Conservation (phyloP, 2,888 invertebrate species). For the Pherbina coryleti region DNA sequence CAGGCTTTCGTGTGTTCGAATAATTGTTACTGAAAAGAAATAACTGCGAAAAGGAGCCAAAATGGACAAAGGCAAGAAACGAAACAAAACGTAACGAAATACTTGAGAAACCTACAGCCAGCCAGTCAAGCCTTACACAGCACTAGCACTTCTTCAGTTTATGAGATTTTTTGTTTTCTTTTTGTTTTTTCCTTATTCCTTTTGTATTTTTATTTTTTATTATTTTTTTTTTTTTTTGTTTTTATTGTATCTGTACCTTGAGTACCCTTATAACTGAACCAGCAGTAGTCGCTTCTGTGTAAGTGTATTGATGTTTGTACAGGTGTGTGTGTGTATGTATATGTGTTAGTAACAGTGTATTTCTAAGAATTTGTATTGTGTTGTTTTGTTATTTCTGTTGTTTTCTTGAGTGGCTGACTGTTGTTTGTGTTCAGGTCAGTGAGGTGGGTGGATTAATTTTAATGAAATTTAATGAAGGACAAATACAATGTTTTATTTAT, state of each 20-base stretch:
- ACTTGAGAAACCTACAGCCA: not conserved
- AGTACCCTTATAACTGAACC: not conserved
- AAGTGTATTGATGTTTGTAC: constrained; percentile 17
- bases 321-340: constrained; percentile 15
- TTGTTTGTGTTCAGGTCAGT: not conserved
- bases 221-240: not conserved
- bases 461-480: constrained; percentile 54
- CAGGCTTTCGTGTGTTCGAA: not conserved
- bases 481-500: constrained; percentile 52
- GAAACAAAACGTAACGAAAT: not conserved
- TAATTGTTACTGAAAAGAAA: not conserved
- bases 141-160: not conserved
- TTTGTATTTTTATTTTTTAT: not conserved
- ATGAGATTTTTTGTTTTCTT: not conserved
- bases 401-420: not conserved
- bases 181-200: not conserved
- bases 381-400: not conserved
- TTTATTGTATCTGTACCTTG: not conserved
- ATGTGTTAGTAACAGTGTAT: constrained; percentile 24
- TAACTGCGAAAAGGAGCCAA: not conserved
- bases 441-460: constrained; percentile 50
- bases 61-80: not conserved
- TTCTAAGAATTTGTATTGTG: constrained; percentile 41
- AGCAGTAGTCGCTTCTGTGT: constrained; percentile 5
- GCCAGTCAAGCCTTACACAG: not conserved